Percentiles rank a stretch among this genome's conserved stretches.
phyloP scores from a whole-genome alignment of 2,113 vertebrate species.

The Petrocephalus zakoni region DNA sequence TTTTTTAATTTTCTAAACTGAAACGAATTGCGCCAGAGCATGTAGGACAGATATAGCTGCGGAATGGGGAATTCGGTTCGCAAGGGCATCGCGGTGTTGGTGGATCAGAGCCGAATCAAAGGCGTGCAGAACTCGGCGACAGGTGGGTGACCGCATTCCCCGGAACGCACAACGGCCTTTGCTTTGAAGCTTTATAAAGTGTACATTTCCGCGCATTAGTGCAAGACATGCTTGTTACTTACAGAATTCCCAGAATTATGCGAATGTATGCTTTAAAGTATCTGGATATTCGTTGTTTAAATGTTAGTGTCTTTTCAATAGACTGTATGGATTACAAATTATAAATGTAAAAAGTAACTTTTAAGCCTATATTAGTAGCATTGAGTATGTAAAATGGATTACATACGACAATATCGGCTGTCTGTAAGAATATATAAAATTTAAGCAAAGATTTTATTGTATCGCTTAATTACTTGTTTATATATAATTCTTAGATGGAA shows the following conservation, averaged over 20 bases:
- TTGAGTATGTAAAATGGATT: background rate
- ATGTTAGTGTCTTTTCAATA: background rate
- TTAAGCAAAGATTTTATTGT: background rate
- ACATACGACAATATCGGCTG: background rate
- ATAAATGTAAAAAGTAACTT: background rate
- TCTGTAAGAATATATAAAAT: background rate
- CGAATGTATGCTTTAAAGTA: background rate
- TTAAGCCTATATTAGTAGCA: background rate
- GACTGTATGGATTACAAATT: background rate
- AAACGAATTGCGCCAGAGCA: background rate
- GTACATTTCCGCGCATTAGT: background rate
- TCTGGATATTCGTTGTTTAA: background rate
- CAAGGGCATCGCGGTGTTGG: conserved; percentile 16
- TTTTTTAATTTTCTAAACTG: background rate
- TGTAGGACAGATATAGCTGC: background rate
- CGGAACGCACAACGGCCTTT: background rate
- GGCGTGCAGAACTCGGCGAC: conserved; percentile 24
- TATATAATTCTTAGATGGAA: background rate
- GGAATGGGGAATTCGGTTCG: conserved; percentile 24
- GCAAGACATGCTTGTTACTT: background rate
- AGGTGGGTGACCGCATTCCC: conserved; percentile 23
- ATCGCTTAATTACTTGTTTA: background rate
- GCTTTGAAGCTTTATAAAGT: background rate
- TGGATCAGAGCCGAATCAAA: conserved; percentile 31
- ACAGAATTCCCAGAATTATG: background rate